phyloP scores from a whole-genome alignment of 92 coral and sea anemone species.

The Palythoa caribaeorum region DNA sequence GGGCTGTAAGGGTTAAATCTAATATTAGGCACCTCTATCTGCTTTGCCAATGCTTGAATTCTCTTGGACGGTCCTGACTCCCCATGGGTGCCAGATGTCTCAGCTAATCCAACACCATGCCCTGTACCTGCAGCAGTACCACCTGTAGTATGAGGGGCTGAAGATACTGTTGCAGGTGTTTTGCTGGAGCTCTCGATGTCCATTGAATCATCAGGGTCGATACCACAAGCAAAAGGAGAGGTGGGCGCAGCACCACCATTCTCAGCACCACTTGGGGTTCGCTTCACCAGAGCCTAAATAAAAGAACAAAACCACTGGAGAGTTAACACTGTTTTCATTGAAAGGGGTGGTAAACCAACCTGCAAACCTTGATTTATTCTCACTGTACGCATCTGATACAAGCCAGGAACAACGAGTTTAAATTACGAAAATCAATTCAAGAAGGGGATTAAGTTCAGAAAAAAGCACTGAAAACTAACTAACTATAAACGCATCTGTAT shows the following conservation, averaged over 20 bases:
- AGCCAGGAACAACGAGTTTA: too few species aligned
- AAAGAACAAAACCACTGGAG: neutral
- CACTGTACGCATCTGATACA: too few species aligned
- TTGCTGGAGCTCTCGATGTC: slow-evolving; percentile 67
- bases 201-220: slow-evolving; percentile 73
- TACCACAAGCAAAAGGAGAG: slow-evolving; percentile 85
- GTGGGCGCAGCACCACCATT: slow-evolving; percentile 66
- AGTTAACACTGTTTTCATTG: neutral
- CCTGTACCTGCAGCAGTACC: slow-evolving; percentile 33
- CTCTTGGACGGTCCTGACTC: slow-evolving; percentile 73
- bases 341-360: neutral
- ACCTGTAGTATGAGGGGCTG: slow-evolving; percentile 48
- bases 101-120: slow-evolving; percentile 44
- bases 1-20: neutral
- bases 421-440: too few species aligned
- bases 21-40: slow-evolving; percentile 71
- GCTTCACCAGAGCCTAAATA: slow-evolving; percentile 88
- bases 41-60: slow-evolving; percentile 80
- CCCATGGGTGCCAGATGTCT: slow-evolving; percentile 48
- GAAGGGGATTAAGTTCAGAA: too few species aligned
- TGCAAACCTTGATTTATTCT: too few species aligned
- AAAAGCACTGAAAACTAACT: too few species aligned
- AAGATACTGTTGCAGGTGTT: slow-evolving; percentile 35
- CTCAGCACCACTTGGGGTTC: slow-evolving; percentile 73
- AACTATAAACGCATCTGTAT: too few species aligned